Evolutionary conservation across 2,797 vertebrate species (phyloP).

Genomic region (Tragelaphus eurycerus): DNA sequence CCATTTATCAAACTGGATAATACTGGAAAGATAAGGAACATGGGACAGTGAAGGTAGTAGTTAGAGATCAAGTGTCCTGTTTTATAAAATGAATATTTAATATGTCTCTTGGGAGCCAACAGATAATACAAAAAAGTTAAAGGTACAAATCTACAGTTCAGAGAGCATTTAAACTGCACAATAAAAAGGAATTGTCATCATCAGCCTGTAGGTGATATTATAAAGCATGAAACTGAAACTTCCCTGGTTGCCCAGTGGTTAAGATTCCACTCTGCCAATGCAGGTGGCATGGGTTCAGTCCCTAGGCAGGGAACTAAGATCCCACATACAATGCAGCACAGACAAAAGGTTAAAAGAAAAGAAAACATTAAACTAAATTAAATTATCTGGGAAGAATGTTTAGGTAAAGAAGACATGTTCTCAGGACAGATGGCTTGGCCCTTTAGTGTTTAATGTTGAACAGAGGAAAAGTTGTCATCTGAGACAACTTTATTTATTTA

Average conservation of each 20-base stretch:
- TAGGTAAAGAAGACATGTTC: not conserved
- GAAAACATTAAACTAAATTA: not conserved
- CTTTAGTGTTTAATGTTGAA: not conserved
- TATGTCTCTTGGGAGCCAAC: not conserved
- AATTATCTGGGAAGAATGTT: not conserved
- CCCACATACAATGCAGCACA: not conserved
- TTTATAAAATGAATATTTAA: not conserved
- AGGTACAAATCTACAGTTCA: not conserved
- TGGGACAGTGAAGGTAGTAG: not conserved
- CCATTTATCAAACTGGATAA: not conserved
- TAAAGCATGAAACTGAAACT: not conserved
- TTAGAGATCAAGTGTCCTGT: not conserved
- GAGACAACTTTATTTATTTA: not conserved
- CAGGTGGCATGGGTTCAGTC: not conserved
- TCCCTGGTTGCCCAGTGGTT: not conserved
- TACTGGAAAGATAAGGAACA: not conserved
- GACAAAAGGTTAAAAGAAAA: not conserved
- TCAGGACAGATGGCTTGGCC: not conserved
- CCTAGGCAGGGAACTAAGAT: not conserved
- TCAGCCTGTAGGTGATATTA: not conserved
- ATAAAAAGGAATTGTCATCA: not conserved
- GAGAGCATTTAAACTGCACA: not conserved
- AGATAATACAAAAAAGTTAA: not conserved
- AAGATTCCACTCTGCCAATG: not conserved
- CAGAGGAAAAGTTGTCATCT: not conserved